Percentiles rank a stretch among this genome's conserved stretches.
phyloP scores from a whole-genome alignment of 1,140 invertebrate genomes.

The Brachionus calyciflorus region DNA sequence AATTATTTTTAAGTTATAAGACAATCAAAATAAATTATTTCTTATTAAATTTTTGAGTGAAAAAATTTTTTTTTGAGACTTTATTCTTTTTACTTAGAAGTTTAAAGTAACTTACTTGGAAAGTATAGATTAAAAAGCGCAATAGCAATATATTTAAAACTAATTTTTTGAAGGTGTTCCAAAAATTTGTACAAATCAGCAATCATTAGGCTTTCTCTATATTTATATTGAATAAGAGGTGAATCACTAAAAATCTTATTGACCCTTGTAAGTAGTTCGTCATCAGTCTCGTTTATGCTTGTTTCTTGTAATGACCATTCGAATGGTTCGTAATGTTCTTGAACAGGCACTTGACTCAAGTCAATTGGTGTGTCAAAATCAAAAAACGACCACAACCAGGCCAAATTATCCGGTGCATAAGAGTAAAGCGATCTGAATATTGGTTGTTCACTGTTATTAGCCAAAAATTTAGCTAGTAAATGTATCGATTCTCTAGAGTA shows the following conservation, averaged over 20 bases:
- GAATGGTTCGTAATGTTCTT: slow-evolving; percentile 13
- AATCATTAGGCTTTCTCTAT: slow-evolving; percentile 38
- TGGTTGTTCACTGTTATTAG: slow-evolving; percentile 17
- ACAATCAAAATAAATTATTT: too few species aligned
- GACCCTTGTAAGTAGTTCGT: neutral
- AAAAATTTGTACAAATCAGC: slow-evolving; percentile 43
- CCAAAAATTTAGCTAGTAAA: slow-evolving; percentile 30
- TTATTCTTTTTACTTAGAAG: too few species aligned
- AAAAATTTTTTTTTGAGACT: too few species aligned
- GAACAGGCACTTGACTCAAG: slow-evolving; percentile 6
- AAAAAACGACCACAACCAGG: slow-evolving; percentile 47
- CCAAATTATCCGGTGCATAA: slow-evolving; percentile 44
- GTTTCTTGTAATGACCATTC: slow-evolving; percentile 13
- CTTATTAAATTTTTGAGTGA: too few species aligned
- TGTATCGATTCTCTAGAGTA: slow-evolving; percentile 40
- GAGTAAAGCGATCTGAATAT: slow-evolving; percentile 35
- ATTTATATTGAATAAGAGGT: slow-evolving; percentile 41
- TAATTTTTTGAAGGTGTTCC: slow-evolving; percentile 41
- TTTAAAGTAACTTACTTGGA: too few species aligned
- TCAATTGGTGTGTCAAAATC: slow-evolving; percentile 39
- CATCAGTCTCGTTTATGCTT: neutral
- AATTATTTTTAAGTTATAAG: neutral
- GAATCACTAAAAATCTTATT: slow-evolving; percentile 42
- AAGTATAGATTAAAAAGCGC: slow-evolving; percentile 41
- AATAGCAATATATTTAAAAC: slow-evolving; percentile 24